Evolutionary conservation across 1,140 invertebrate genomes (phyloP), one percentile per base, ranked within the genome.

Genomic region (Aporrectodea caliginosa): DNA sequence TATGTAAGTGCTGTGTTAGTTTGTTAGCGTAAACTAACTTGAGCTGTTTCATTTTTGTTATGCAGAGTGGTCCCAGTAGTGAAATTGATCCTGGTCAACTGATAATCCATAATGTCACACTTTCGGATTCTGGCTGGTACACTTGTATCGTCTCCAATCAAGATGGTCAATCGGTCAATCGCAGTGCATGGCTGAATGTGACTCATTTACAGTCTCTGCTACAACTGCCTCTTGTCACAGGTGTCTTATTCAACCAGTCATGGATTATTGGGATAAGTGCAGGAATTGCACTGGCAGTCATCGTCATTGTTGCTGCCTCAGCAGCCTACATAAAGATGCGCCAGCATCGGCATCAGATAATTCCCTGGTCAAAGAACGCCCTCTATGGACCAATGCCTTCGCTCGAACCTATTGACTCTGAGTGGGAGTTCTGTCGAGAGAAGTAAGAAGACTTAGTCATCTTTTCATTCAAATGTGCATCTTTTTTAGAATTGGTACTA

Each of bases 381-480:
- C 43, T 58, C 43, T 58, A 58, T 58, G 43, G 43, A 58, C 43
- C 43, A 58, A 58, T 58, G 43, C 43, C 43, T 12, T 58, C 43
- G 22, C 22, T 58, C 22, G 43, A 58, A 58, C 73, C 73, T 33
- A 75, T 75, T 16, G 73, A 75, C 73, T 35, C 33, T 1, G 29
- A 75, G 33, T 75, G 73, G 73, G 73, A 75, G 27, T 75, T 75
- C n/a, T 27, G 29, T 1, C 73, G 73, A 1, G 73, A 35, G 14
- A 75, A 75, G 73, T 75, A 35, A 33, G 73, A n/a, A n/a, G n/a
- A n/a, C n/a, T n/a, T 72, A n/a, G 1, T 69, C 16, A n/a, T 72
- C 30, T 1, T 16, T n/a, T n/a, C 16, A 16, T 72, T 58, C 12
- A n/a, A n/a, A n/a, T n/a, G n/a, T n/a, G n/a, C n/a, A n/a, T n/a